These are phyloP conservation scores for Potorous gilbertii DNA, from an alignment of 2,797 vertebrate genomes.

Conservation along the genomic window DNA sequence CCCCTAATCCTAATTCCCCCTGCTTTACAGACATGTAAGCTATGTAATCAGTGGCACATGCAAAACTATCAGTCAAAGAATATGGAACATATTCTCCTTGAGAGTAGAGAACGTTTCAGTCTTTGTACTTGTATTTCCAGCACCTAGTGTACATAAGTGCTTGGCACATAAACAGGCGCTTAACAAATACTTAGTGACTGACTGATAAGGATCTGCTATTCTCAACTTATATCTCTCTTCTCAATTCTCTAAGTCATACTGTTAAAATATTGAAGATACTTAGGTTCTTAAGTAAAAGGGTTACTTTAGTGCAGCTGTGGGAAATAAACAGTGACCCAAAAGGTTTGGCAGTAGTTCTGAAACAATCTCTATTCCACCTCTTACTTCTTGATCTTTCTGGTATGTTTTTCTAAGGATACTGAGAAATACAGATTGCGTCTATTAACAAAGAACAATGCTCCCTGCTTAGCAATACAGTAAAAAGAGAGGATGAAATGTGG, in stretches of 20 bases:
- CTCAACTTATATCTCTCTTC: conserved; percentile 48
- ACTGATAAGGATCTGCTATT: conserved; percentile 32
- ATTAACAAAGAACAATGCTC: conserved; percentile 54
- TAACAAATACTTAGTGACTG: background rate
- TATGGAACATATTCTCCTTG: conserved; percentile 30
- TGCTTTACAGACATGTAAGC: conserved; percentile 62
- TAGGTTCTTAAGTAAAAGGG: conserved; percentile 46
- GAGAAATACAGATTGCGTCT: conserved; percentile 39
- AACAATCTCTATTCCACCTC: conserved; percentile 31
- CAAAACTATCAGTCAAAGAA: conserved; percentile 58
- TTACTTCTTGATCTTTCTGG: conserved; percentile 57
- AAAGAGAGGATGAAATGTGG: conserved; percentile 67
- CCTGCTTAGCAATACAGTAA: conserved; percentile 27
- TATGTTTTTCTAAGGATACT: conserved; percentile 47
- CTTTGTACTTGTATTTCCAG: background rate
- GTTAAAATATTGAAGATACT: conserved; percentile 46
- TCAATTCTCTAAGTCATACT: conserved; percentile 35
- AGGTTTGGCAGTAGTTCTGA: conserved; percentile 31
- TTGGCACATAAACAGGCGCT: background rate
- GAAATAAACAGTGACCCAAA: conserved; percentile 51
- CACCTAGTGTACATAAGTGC: background rate
- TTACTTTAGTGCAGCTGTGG: conserved; percentile 43
- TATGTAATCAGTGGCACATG: conserved; percentile 40
- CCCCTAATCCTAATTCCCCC: background rate
- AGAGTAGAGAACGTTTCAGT: background rate